Evolutionary conservation across 2,797 vertebrate genomes (phyloP).

Genomic region (Glossophaga mutica): DNA sequence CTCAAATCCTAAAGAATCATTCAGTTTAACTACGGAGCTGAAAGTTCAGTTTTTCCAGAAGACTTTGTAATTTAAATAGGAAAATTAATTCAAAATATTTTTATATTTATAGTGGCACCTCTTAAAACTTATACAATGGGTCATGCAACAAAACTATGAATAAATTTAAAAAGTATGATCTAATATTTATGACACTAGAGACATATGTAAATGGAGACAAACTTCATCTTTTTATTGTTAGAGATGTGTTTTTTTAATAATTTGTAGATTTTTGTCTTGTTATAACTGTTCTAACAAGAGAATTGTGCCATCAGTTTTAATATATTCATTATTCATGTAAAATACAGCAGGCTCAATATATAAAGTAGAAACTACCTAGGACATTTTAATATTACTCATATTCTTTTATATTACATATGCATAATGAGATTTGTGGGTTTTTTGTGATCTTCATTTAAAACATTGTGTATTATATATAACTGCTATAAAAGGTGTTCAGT

Average conservation of each 20-base stretch:
- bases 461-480: neutral
- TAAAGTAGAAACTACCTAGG: conserved; percentile 48
- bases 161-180: conserved; percentile 74
- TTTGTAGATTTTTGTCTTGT: conserved; percentile 80
- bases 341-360: conserved; percentile 51
- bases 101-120: conserved; percentile 76
- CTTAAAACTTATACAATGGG: conserved; percentile 75
- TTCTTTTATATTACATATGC: neutral
- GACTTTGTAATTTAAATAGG: conserved; percentile 77
- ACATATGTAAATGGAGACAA: conserved; percentile 73
- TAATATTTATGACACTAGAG: conserved; percentile 76
- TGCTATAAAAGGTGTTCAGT: neutral
- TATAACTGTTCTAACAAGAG: conserved; percentile 77
- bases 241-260: conserved; percentile 71
- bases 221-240: conserved; percentile 75
- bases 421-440: neutral
- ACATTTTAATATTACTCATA: conserved; percentile 47
- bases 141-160: conserved; percentile 67
- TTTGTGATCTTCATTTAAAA: neutral
- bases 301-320: conserved; percentile 76
- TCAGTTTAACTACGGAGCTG: conserved; percentile 68
- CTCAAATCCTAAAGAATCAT: conserved; percentile 69
- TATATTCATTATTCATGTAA: conserved; percentile 76
- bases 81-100: conserved; percentile 84
- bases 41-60: conserved; percentile 70